Evolutionary conservation across 1,140 invertebrate species (phyloP), one percentile per base, ranked within the genome.

Genomic region (Dermatophagoides farinae): DNA sequence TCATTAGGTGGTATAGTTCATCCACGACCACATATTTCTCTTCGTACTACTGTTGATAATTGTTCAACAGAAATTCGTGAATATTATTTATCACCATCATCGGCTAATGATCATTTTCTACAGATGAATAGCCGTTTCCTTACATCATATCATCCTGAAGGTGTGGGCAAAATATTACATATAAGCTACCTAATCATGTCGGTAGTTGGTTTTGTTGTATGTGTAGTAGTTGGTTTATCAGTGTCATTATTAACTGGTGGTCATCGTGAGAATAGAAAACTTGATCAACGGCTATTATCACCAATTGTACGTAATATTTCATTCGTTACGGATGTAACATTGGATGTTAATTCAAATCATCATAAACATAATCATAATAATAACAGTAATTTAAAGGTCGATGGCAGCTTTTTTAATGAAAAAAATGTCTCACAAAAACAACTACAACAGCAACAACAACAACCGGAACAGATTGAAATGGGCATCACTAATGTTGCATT

Each of bases 131-230:
- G 31, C 31, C 31, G 31, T 31, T 31, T 31, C 8, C 31, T 31
- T 4, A 31, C 31, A 31, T 31, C 31, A 31, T 31, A 31, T 31
- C 31, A 31, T 4, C 31, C 31, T 31, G 31, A 31, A 31, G 58
- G 58, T 16, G 16, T 60, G 11, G 38, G 58, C 10, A 31, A 23
- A 39, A 14, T 64, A 39, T 57, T 57, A 39, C 62, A 64, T 20
- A 57, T 64, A 10, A 25, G 60, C 11, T 64, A 61, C 25, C 47
- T 64, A 49, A 46, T 64, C 46, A 37, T 64, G 22, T 62, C 62
- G 16, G 41, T 57, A n/a, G 23, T 53, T 9, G 62, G 62, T 39
- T 64, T 64, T 23, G 14, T 64, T 6, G 47, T 61, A 37, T 49
- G 43, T 38, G 50, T 57, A 12, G 38, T 53, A 16, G 54, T 64